These are phyloP conservation scores for Agrypnus murinus DNA, from an alignment of 2,888 invertebrate genomes.

Conservation along the genomic window DNA sequence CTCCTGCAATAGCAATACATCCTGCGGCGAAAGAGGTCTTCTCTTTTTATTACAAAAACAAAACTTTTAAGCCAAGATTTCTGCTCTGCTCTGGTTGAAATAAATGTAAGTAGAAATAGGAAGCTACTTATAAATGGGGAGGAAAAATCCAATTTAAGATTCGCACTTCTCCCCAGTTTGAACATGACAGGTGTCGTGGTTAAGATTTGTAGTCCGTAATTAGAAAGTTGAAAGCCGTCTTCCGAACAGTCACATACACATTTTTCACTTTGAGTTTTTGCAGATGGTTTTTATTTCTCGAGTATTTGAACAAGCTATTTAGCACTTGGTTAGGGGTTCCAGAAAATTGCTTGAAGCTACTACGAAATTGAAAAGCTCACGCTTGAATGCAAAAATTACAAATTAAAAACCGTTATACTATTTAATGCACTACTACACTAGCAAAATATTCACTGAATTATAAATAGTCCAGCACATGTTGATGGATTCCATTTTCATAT, in stretches of 20 bases:
- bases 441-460: slow-evolving; percentile 43
- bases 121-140: slow-evolving; percentile 56
- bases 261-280: slow-evolving; percentile 61
- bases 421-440: slow-evolving; percentile 45
- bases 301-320: slow-evolving; percentile 52
- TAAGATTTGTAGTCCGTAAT: slow-evolving; percentile 71
- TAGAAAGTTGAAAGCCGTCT: slow-evolving; percentile 69
- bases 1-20: neutral
- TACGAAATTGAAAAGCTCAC: slow-evolving; percentile 42
- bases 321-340: slow-evolving; percentile 35
- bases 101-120: slow-evolving; percentile 52
- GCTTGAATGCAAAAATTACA: slow-evolving; percentile 42
- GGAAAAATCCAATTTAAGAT: slow-evolving; percentile 69
- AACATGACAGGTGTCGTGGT: slow-evolving; percentile 68
- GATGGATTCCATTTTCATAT: neutral
- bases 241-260: slow-evolving; percentile 65
- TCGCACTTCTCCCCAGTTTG: slow-evolving; percentile 64
- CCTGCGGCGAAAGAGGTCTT: slow-evolving; percentile 2
- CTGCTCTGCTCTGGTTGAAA: slow-evolving; percentile 33
- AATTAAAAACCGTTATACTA: slow-evolving; percentile 40
- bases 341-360: slow-evolving; percentile 49
- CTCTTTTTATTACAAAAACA: neutral
- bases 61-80: slow-evolving; percentile 19
- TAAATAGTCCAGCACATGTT: neutral
- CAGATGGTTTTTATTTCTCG: slow-evolving; percentile 54